These are phyloP conservation scores for Stegostoma tigrinum DNA, from an alignment of 2,113 vertebrate species.

Conservation along the genomic window DNA sequence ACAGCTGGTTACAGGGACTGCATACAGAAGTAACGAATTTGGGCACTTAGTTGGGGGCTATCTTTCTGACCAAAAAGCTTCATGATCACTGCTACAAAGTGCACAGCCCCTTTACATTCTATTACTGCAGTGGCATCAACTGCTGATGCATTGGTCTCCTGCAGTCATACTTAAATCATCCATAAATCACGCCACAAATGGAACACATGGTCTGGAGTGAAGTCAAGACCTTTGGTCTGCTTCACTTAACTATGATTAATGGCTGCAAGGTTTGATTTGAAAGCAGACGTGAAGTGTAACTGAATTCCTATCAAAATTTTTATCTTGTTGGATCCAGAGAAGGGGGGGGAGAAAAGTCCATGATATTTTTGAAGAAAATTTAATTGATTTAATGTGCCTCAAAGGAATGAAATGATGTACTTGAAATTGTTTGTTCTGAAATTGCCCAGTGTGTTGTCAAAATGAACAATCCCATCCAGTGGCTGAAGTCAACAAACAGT, in stretches of 20 bases:
- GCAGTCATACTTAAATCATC: neutral
- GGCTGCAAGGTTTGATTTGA: neutral
- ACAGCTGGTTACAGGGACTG: neutral
- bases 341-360: neutral
- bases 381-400: neutral
- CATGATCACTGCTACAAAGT: neutral
- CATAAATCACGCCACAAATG: neutral
- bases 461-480: neutral
- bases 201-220: neutral
- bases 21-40: neutral
- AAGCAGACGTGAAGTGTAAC: neutral
- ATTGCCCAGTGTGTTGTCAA: neutral
- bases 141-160: neutral
- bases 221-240: neutral
- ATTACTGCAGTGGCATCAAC: neutral
- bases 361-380: neutral
- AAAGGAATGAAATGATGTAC: neutral
- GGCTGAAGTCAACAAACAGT: neutral
- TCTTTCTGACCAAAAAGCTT: neutral
- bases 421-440: neutral
- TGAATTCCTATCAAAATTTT: neutral
- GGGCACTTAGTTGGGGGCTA: no score
- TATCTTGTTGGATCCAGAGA: neutral
- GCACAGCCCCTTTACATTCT: neutral
- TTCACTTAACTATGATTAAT: neutral